Evolutionary conservation across 2,113 vertebrate genomes (phyloP).

Genomic region (Odontesthes bonariensis): DNA sequence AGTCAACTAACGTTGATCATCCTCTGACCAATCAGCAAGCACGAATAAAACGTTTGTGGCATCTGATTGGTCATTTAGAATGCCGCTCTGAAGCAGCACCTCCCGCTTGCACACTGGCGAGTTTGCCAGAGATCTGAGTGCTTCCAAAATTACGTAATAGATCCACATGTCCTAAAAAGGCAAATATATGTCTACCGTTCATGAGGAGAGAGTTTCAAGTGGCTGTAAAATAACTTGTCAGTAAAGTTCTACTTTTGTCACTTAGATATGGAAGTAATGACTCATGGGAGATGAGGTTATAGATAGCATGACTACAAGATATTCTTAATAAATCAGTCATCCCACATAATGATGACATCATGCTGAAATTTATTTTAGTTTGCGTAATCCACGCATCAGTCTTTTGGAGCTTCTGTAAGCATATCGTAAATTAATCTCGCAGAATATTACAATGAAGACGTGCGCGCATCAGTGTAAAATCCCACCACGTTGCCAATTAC

Average conservation of each 20-base stretch:
- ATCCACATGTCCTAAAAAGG: slow-evolving; percentile 86
- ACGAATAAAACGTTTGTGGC: neutral
- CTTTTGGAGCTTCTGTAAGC: too few species aligned
- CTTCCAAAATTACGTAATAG: slow-evolving; percentile 82
- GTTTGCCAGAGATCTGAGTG: slow-evolving; percentile 73
- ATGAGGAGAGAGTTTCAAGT: slow-evolving; percentile 53
- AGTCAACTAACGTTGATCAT: slow-evolving; percentile 41
- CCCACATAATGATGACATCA: neutral
- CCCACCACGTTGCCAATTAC: neutral
- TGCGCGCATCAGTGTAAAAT: neutral
- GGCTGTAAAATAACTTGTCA: slow-evolving; percentile 37
- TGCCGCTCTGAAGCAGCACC: slow-evolving; percentile 38
- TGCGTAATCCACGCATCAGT: neutral
- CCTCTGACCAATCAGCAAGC: slow-evolving; percentile 65
- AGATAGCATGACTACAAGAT: neutral
- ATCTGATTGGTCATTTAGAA: slow-evolving; percentile 58
- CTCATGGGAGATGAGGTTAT: slow-evolving; percentile 6
- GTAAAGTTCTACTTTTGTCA: slow-evolving; percentile 26
- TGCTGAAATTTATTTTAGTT: neutral
- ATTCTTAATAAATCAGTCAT: neutral
- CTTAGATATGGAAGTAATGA: neutral
- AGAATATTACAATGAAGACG: neutral
- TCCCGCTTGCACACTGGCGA: slow-evolving; percentile 53
- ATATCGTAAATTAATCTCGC: too few species aligned
- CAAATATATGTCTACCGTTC: slow-evolving; percentile 70